Base-by-base conservation (phyloP, 1,140 invertebrate genomes). In the Amphibalanus amphitrite region DNA sequence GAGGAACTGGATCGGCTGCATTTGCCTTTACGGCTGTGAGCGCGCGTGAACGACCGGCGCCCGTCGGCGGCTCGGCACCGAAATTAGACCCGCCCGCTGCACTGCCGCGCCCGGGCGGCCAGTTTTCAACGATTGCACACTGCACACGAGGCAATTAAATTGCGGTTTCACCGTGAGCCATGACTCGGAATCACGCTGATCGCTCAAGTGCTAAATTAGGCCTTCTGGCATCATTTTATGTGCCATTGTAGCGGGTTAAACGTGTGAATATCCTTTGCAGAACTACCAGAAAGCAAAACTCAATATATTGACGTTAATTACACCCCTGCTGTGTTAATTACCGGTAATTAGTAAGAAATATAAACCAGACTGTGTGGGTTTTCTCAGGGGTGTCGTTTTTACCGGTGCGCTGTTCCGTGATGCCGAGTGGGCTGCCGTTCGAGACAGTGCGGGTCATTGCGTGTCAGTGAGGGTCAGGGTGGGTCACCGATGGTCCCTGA, bases 181-280 rank as follows among this genome's bases (percentile, higher is more conserved):
- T 59, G 47, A 59, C 47, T 59, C 20, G 10, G 47, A 13, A 59
- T 59, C 47, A 59, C 47, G 47, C 47, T 59, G 47, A 59, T 59
- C 47, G 47, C 47, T 59, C 47, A 59, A 59, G 47, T 59, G 47
- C 47, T 59, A 59, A 59, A 59, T 59, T 59, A 59, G 47, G 47
- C 10, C 47, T 59, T 59, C 47, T 59, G 47, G 47, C 47, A 59
- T 59, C 47, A 59, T 59, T 59, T 59, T 59, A 59, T 59, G 47
- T 23, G 47, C 47, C 47, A 59, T 59, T 59, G 6, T 20, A 20
- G 10, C 47, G 13, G 6, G 47, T 3, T 59, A 59, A 59, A 59
- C 23, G 47, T 59, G 47, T 59, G 47, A 59, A 59, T 59, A 59
- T 59, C 47, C 47, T 59, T 59, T 59, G 47, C 47, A 59, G 10